phyloP scores from a whole-genome alignment of 2,113 vertebrate genomes.

The Platysteira castanea region DNA sequence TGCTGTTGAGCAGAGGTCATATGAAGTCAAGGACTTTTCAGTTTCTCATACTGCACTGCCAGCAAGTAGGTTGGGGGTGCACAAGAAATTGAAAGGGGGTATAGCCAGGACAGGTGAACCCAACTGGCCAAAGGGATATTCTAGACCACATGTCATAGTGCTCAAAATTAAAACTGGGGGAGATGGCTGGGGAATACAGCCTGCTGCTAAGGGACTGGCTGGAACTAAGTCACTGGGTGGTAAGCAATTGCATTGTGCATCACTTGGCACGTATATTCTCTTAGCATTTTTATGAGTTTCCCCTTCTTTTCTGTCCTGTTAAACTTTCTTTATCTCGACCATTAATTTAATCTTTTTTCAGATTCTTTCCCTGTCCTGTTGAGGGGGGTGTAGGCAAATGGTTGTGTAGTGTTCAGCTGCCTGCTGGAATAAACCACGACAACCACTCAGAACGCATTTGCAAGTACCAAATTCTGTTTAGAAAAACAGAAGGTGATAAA shows the following conservation, averaged over 20 bases:
- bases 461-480: background rate
- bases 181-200: background rate
- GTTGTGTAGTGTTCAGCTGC: background rate
- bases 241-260: fast-evolving
- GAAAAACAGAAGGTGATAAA: background rate
- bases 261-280: background rate
- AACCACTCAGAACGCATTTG: background rate
- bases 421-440: background rate
- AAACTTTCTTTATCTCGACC: background rate
- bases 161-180: background rate
- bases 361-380: background rate
- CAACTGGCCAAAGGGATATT: background rate
- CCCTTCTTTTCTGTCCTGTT: background rate
- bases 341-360: background rate
- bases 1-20: background rate
- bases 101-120: background rate
- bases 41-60: background rate
- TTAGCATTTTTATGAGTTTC: background rate
- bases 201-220: background rate
- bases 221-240: no score
- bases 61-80: background rate
- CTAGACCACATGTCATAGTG: background rate
- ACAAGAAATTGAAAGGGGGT: background rate
- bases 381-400: fast-evolving
- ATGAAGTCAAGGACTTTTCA: background rate